A percentile compares a stretch with the other conserved stretches of the same genome.
Evolutionary conservation across 2,888 invertebrate genomes (phyloP).

Genomic region (Eupithecia exiguata): DNA sequence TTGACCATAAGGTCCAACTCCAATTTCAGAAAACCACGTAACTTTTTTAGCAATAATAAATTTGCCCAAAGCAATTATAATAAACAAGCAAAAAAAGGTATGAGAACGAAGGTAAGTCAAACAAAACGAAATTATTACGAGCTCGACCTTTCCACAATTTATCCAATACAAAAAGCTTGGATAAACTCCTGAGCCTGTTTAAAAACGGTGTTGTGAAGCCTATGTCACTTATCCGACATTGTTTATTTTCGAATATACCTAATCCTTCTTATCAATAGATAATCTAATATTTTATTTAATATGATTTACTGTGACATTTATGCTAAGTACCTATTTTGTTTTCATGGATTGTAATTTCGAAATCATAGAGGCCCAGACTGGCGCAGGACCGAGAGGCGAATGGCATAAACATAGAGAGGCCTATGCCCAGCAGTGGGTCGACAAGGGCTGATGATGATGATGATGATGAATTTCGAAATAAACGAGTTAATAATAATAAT

Average conservation of each 20-base stretch:
- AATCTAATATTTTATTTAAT: too few species aligned
- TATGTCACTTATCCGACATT: neutral
- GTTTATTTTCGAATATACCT: neutral
- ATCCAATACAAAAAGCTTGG: slow-evolving; percentile 36
- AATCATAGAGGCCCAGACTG: too few species aligned
- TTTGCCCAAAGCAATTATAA: slow-evolving; percentile 28
- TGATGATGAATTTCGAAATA: too few species aligned
- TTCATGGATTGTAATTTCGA: too few species aligned
- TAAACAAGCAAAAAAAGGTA: slow-evolving; percentile 31
- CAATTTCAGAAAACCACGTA: slow-evolving; percentile 10
- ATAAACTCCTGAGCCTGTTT: slow-evolving; percentile 31
- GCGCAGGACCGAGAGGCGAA: too few species aligned
- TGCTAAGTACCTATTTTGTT: too few species aligned
- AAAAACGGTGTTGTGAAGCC: slow-evolving; percentile 20
- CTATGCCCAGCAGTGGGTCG: too few species aligned
- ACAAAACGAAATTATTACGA: slow-evolving; percentile 35
- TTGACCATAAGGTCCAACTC: neutral
- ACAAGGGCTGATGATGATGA: too few species aligned
- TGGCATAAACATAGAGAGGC: too few species aligned
- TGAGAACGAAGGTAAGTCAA: slow-evolving; percentile 33
- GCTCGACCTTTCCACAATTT: slow-evolving; percentile 37
- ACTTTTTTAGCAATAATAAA: slow-evolving; percentile 23
- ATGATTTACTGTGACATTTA: too few species aligned
- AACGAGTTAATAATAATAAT: too few species aligned
- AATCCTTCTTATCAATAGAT: too few species aligned